phyloP scores from a whole-genome alignment of 1,140 invertebrate species.

The Hyles euphorbiae region DNA sequence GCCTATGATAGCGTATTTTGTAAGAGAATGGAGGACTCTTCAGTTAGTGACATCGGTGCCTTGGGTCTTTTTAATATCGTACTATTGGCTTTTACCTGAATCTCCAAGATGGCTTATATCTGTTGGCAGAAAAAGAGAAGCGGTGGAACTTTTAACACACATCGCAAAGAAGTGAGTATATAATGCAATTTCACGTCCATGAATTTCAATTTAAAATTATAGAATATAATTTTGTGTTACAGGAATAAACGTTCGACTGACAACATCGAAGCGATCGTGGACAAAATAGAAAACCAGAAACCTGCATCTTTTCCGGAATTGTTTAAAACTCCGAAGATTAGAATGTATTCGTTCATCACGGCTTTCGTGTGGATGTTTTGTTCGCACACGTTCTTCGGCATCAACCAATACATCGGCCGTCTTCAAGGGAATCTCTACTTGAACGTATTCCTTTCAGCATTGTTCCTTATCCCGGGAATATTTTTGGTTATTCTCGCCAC shows the following conservation, averaged over 20 bases:
- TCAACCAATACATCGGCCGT: slow-evolving; percentile 83
- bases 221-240: slow-evolving; percentile 29
- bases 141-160: slow-evolving; percentile 38
- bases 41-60: slow-evolving; percentile 79
- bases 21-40: slow-evolving; percentile 80
- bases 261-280: slow-evolving; percentile 70
- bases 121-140: slow-evolving; percentile 50
- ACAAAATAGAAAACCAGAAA: slow-evolving; percentile 41
- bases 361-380: slow-evolving; percentile 82
- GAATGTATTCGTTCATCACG: slow-evolving; percentile 82
- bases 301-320: slow-evolving; percentile 66
- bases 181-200: too few relatives aligned
- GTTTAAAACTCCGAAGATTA: slow-evolving; percentile 83
- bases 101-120: slow-evolving; percentile 65
- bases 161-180: slow-evolving; percentile 56
- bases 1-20: slow-evolving; percentile 78
- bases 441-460: slow-evolving; percentile 81
- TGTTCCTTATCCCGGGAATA: slow-evolving; percentile 78
- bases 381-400: slow-evolving; percentile 82
- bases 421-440: slow-evolving; percentile 83
- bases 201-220: neutral
- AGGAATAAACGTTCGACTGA: slow-evolving; percentile 73
- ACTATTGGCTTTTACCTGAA: slow-evolving; percentile 57
- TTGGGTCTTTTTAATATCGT: slow-evolving; percentile 47
- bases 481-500: slow-evolving; percentile 78